Evolutionary conservation across 2,797 vertebrate genomes (phyloP).

Genomic region (Darevskia mixta): DNA sequence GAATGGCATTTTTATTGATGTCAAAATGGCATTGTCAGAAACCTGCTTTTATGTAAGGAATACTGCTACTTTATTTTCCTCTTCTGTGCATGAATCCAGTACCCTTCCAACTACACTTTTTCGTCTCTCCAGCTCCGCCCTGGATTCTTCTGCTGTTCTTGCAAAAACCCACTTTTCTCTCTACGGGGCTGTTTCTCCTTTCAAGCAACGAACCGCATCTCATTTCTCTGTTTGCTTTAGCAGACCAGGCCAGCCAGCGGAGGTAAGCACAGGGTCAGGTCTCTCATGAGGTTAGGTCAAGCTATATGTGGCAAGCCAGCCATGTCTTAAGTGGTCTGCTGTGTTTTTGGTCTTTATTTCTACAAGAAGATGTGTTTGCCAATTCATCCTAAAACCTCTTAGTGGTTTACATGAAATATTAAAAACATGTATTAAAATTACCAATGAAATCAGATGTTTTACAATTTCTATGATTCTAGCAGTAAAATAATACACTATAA

Average conservation of each 20-base stretch:
- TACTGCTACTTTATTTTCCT: background rate
- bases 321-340: background rate
- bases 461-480: too few relatives aligned
- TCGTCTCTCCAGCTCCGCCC: constrained; percentile 56
- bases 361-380: too few relatives aligned
- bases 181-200: constrained; percentile 58
- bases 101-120: constrained; percentile 57
- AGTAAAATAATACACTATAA: too few relatives aligned
- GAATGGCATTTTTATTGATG: too few relatives aligned
- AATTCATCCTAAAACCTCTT: too few relatives aligned
- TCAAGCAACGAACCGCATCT: constrained; percentile 46
- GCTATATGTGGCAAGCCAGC: background rate
- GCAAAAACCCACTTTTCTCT: constrained; percentile 60
- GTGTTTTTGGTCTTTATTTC: background rate
- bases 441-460: too few relatives aligned
- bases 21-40: too few relatives aligned
- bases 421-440: too few relatives aligned
- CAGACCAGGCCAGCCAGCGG: background rate
- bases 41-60: too few relatives aligned
- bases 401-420: too few relatives aligned
- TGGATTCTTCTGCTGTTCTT: constrained; percentile 59
- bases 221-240: constrained; percentile 7
- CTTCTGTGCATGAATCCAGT: constrained; percentile 54
- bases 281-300: background rate
- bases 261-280: constrained; percentile 27